A percentile compares a stretch with the other conserved stretches of the same genome.
These are phyloP conservation scores for Drosophila mauritiana DNA, from an alignment of 1,140 invertebrate genomes.

Conservation along the genomic window DNA sequence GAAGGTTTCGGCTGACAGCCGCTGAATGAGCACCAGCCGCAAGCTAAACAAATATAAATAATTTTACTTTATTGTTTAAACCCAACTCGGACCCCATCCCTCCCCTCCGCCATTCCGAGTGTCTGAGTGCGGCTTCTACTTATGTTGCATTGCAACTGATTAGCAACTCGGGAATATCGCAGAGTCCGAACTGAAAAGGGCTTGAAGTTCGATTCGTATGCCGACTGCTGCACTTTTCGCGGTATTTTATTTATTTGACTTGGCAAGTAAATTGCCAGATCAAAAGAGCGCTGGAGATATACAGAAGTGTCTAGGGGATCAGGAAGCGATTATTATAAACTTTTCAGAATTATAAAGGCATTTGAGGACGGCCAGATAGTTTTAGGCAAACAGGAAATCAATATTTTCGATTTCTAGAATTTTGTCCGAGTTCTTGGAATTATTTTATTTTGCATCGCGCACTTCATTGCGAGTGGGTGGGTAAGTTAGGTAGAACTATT, in stretches of 20 bases:
- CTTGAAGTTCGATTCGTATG: neutral
- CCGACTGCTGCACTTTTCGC: constrained; percentile 52
- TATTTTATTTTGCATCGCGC: no score
- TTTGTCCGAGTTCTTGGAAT: no score
- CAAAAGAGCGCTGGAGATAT: constrained; percentile 6
- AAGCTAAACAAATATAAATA: constrained; percentile 69
- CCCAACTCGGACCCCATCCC: constrained; percentile 6
- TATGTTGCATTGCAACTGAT: constrained; percentile 51
- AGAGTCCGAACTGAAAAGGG: neutral
- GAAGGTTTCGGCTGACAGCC: constrained; percentile 63
- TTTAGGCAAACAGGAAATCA: neutral
- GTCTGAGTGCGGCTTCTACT: constrained; percentile 31
- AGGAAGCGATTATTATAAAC: constrained; percentile 2
- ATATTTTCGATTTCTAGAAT: no score
- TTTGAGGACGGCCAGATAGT: neutral
- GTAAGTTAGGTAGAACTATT: no score
- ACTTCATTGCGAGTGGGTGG: no score
- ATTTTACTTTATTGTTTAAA: constrained; percentile 78
- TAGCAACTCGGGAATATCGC: constrained; percentile 22
- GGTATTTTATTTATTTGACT: constrained; percentile 60
- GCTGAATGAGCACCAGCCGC: constrained; percentile 33
- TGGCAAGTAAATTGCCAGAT: constrained; percentile 39
- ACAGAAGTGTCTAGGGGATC: neutral
- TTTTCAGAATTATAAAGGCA: neutral
- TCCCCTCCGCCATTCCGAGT: neutral